These are phyloP conservation scores for Limonius californicus DNA, from an alignment of 1,140 invertebrate genomes.

Conservation along the genomic window DNA sequence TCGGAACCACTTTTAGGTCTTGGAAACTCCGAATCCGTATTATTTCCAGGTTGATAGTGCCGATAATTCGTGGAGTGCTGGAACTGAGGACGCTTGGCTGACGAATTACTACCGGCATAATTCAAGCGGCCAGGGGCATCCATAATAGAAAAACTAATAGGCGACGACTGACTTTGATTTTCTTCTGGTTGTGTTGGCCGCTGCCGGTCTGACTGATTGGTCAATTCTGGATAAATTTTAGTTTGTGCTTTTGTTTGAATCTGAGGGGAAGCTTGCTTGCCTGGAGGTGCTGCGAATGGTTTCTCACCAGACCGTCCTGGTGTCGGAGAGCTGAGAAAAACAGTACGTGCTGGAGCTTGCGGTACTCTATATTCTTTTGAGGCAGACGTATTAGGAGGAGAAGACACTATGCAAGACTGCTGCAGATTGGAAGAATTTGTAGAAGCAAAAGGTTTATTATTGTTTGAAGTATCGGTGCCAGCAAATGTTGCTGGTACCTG, in stretches of 20 bases:
- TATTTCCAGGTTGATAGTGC: constrained; percentile 50
- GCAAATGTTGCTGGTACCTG: constrained; percentile 48
- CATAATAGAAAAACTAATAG: constrained; percentile 72
- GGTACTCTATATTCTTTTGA: constrained; percentile 61
- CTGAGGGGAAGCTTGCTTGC: constrained; percentile 52
- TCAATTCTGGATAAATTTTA: constrained; percentile 63
- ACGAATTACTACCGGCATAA: constrained; percentile 54
- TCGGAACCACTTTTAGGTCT: constrained; percentile 59
- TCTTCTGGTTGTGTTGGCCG: constrained; percentile 49
- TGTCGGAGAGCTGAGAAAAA: constrained; percentile 40
- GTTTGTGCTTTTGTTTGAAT: constrained; percentile 66
- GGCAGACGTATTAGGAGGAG: constrained; percentile 52
- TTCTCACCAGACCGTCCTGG: constrained; percentile 35
- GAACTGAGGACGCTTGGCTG: constrained; percentile 41
- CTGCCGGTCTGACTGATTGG: constrained; percentile 51
- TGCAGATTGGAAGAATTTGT: constrained; percentile 57
- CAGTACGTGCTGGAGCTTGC: constrained; percentile 42
- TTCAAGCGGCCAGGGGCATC: constrained; percentile 60
- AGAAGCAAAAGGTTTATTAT: constrained; percentile 51
- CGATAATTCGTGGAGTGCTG: constrained; percentile 37
- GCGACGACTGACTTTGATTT: constrained; percentile 62
- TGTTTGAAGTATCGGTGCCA: constrained; percentile 37
- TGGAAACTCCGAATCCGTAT: constrained; percentile 62
- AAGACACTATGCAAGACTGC: constrained; percentile 68
- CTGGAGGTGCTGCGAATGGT: constrained; percentile 50